Evolutionary conservation across 2,888 invertebrate genomes (phyloP), one percentile per base, ranked within the genome.

Genomic region (Unio pictorum): DNA sequence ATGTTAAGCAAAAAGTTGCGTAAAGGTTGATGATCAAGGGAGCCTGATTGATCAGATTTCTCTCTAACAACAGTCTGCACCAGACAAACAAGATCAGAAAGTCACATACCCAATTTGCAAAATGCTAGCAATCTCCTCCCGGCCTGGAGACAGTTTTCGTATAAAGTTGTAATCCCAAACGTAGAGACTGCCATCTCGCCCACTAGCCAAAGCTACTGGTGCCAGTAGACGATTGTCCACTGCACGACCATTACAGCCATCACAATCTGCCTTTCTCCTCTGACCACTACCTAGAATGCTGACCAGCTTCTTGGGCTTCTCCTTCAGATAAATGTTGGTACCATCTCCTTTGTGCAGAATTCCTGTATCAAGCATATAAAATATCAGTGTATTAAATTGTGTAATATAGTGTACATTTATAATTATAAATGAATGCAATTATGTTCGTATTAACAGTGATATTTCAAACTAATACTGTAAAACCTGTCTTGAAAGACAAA

Each of bases 291-390:
- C 87, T 8, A 87, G 80, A 58, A 86, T 85, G 3, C 97, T 96
- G 63, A 96, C 92, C 76, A 98, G 95, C 20, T 97, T 95, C 61
- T 96, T 93, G 0, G 97, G 97, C 86, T 96, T 95, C 88, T 97
- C 82, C 92, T 61, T 97, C 90, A 99, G 93, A 90, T 98, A 97
- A 56, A 98, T 92, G 61, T 97, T 95, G 3, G 96, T 95, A 68
- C 99, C 99, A 88, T 98, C 97, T 58, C 99, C 99, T 89, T 98
- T 98, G 90, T 99, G 98, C 61, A 99, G 92, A 76, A 99, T 98
- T 30, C 96, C 95, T 95, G 89, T 23, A 81, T 72, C 64, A 66
- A 61, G 45, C 30, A 64, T 26, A 64, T 2, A 26, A 30, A 66
- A n/a, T 34, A 11, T 20, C 23, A 57, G 18, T 58, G 11, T 18